Evolutionary conservation across 2,888 invertebrate genomes (phyloP).

Genomic region (Nomada lathburiana): DNA sequence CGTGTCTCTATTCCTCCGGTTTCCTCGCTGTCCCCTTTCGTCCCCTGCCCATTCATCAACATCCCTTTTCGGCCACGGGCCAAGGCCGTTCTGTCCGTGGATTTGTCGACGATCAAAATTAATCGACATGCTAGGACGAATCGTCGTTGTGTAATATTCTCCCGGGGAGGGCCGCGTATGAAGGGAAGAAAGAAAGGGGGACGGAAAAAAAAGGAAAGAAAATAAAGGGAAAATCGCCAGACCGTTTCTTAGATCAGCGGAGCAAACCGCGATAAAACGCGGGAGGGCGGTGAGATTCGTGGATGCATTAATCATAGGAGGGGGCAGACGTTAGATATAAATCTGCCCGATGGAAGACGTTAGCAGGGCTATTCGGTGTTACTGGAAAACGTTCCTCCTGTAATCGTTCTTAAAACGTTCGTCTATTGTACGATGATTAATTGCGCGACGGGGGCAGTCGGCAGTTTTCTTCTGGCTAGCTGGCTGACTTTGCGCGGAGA

Average conservation of each 20-base stretch:
- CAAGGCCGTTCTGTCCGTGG: slow-evolving; percentile 37
- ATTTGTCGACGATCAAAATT: slow-evolving; percentile 79
- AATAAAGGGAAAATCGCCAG: not conserved
- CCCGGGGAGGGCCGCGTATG: not conserved
- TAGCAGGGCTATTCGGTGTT: slow-evolving; percentile 26
- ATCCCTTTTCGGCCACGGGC: slow-evolving; percentile 50
- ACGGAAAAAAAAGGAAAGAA: not conserved
- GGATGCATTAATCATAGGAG: slow-evolving; percentile 53
- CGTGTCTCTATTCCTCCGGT: slow-evolving; percentile 37
- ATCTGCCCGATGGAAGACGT: slow-evolving; percentile 47
- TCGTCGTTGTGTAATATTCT: slow-evolving; percentile 47
- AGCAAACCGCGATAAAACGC: slow-evolving; percentile 20
- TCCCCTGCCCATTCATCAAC: slow-evolving; percentile 72
- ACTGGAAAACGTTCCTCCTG: slow-evolving; percentile 34
- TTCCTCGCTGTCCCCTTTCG: slow-evolving; percentile 35
- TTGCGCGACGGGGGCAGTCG: slow-evolving; percentile 6
- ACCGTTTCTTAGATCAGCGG: slow-evolving; percentile 18
- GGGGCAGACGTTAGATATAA: slow-evolving; percentile 48
- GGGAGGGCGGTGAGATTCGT: not conserved
- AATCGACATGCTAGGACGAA: slow-evolving; percentile 66
- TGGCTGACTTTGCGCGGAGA: not conserved
- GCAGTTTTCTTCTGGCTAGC: not conserved
- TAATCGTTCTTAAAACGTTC: slow-evolving; percentile 27
- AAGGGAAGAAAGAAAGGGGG: no score
- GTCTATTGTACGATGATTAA: slow-evolving; percentile 49